phyloP scores from a whole-genome alignment of 2,888 invertebrate species.

The Cephus spinipes region DNA sequence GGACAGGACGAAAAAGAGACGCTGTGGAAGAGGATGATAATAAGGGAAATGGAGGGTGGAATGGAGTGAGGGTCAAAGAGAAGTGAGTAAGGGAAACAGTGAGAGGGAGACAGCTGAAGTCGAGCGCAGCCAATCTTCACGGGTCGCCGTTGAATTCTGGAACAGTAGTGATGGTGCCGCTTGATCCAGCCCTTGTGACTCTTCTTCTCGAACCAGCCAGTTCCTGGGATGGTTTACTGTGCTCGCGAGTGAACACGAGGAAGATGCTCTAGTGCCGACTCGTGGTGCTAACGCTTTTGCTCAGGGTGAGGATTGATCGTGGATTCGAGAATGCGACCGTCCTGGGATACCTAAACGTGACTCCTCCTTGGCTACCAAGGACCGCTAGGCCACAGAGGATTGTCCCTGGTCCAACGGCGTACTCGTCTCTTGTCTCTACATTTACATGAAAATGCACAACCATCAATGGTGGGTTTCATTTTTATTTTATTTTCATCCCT shows the following conservation, averaged over 20 bases:
- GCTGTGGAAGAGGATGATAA: background rate
- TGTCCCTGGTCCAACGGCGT: background rate
- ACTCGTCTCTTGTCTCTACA: background rate
- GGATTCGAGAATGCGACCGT: background rate
- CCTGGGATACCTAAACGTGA: background rate
- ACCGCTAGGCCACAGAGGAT: background rate
- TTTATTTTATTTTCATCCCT: background rate
- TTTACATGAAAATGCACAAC: background rate
- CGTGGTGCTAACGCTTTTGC: background rate
- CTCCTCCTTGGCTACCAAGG: background rate
- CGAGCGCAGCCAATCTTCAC: background rate
- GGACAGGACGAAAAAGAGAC: background rate
- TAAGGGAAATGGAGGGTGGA: conserved; percentile 6
- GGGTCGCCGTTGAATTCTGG: conserved; percentile 22
- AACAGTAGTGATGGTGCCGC: conserved; percentile 13
- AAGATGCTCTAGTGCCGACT: background rate
- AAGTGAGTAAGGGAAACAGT: background rate
- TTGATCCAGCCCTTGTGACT: conserved; percentile 11
- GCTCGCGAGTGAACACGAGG: background rate
- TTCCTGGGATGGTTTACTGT: background rate
- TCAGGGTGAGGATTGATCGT: background rate
- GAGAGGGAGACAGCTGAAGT: background rate
- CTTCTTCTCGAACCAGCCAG: background rate
- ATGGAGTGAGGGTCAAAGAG: background rate
- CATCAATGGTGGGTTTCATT: background rate